Evolutionary conservation across 2,888 invertebrate genomes (phyloP).

Genomic region (Drosophila cracens): DNA sequence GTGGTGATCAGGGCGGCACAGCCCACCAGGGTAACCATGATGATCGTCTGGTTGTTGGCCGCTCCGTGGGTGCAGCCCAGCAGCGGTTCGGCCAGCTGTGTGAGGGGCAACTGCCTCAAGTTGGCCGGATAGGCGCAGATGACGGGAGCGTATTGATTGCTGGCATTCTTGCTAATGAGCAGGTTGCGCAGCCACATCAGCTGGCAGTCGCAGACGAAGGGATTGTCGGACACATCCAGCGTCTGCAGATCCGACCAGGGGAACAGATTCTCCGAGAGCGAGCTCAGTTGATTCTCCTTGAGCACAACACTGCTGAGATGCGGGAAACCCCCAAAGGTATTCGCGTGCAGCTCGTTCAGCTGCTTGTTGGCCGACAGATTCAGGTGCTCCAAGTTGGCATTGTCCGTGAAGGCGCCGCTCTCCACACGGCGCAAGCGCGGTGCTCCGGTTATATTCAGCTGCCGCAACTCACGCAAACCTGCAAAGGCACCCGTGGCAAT

Average conservation of each 20-base stretch:
- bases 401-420: conserved; percentile 91
- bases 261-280: conserved; percentile 91
- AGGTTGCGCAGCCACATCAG: conserved; percentile 92
- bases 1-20: conserved; percentile 90
- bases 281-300: conserved; percentile 91
- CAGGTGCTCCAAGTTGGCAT: conserved; percentile 92
- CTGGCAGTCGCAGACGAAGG: conserved; percentile 92
- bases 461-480: conserved; percentile 91
- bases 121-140: conserved; percentile 91
- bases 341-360: conserved; percentile 90
- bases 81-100: conserved; percentile 90
- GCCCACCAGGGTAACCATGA: conserved; percentile 91
- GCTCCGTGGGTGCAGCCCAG: conserved; percentile 93
- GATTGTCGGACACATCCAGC: conserved; percentile 93
- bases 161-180: conserved; percentile 84
- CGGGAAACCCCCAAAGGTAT: conserved; percentile 91
- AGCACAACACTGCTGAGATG: conserved; percentile 91
- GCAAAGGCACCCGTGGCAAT: conserved; percentile 91
- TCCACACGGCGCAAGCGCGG: conserved; percentile 90
- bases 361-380: conserved; percentile 92
- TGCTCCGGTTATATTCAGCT: conserved; percentile 92
- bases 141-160: conserved; percentile 84
- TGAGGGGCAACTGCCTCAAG: conserved; percentile 89
- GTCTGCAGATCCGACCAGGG: conserved; percentile 91
- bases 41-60: conserved; percentile 91